Base-by-base conservation (phyloP, 64 coral and sea anemone genomes). In the Stichodactyla mertensii region DNA sequence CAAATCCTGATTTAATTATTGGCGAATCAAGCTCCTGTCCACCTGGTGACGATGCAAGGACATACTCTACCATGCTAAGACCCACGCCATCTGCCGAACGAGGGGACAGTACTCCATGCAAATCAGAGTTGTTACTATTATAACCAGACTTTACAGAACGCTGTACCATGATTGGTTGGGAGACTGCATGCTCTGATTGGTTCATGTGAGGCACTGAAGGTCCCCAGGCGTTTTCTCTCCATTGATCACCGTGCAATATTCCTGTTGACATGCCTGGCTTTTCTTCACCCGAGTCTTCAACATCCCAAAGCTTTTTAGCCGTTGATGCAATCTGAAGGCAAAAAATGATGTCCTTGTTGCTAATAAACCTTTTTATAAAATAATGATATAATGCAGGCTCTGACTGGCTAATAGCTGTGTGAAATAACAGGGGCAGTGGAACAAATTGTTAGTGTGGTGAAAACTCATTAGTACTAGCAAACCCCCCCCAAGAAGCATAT, bases 261-360 rank as follows among this genome's bases (percentile, higher is more conserved):
- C 93, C 97, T 55, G 90, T 79, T 13, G 90, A 87, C 64, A 92
- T 90, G 12, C 85, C 93, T 52, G 84, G 86, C 55, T 96, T 87
- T 26, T 94, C 92, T 51, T 94, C 97, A 55, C 90, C 89, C 10
- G 92, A 89, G 57, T 99, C 97, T 64, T 94, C 89, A 20, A 92
- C 93, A 84, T 94, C 92, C 97, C 97, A 99, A 58, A 99, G 84
- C 81, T 99, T 99, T 61, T 99, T 99, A 31, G 97, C 97, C 82
- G 97, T 89, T 52, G 92, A 85, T 52, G 93, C 97, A 99, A 99
- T 99, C 97, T 99, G 51, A 4, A 26, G 23, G 74, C 7, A 79
- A 52, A 52, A 31, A 74, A 6, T 7, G 7, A 66, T 66, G 9
- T 8, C 15, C 15, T 59, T 59, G 57, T 10, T 4, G 57, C 57